Base-by-base conservation (phyloP, 2,888 invertebrate species). In the Cataglyphis cursor region DNA sequence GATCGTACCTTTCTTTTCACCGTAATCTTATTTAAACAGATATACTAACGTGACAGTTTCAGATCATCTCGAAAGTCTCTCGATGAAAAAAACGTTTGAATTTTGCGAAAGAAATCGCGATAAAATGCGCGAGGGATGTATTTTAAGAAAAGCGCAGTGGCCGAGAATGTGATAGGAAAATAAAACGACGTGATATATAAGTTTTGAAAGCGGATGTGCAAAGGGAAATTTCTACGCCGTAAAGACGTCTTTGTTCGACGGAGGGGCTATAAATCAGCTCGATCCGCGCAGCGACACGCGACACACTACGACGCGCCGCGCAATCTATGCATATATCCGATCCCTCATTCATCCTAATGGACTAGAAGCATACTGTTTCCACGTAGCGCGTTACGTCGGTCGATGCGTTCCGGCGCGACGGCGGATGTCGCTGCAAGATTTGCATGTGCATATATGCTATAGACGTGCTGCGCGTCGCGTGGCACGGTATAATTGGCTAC, bases 341-440 rank as follows among this genome's bases (percentile, higher is more conserved):
- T 59, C 59, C 44, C 59, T 59, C 78, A 72, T 72, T 78, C 72
- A 73, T 80, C 44, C 72, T 80, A 80, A 80, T 80, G 59, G 78
- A 59, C 73, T 59, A 72, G 44, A 80, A 80, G 72, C 78, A 10
- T 12, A 80, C 78, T 61, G 73, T 80, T 80, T 80, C 78, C 73
- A 72, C 35, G 54, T 5, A 70, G 18, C 48, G 54, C 48, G 54
- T 76, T 54, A 54, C 70, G 76, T 35, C 70, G 75, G 65, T 28
- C 65, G 70, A 57, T 59, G 57, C 70, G 57, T 59, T 80, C 72
- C 73, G 44, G 3, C 70, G 57, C 78, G 57, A 78, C 78, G 78
- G 78, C 78, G 78, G 78, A 80, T 72, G 78, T 80, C 73, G 78
- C 41, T 73, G 44, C 31, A 73, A 44, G 59, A 80, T 80, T 80